Evolutionary conservation across 2,888 invertebrate genomes (phyloP), one percentile per base, ranked within the genome.

Genomic region (Drosophila paracracens): DNA sequence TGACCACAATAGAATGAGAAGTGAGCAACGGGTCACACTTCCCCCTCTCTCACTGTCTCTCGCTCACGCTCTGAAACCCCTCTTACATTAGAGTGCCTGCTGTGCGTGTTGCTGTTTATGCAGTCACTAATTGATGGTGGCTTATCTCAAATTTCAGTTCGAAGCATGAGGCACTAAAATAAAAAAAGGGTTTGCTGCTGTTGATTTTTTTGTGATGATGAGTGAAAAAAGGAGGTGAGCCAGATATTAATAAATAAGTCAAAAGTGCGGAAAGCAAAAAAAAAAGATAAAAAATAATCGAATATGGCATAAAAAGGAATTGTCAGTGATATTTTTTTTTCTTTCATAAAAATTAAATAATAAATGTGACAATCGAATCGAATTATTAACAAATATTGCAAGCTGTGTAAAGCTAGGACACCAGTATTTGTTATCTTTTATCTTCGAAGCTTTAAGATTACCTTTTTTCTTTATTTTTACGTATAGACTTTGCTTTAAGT

Each of bases 121-220:
- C 67, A 74, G 81, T 60, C 74, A 75, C 91, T 87, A 87, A 89
- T 87, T 91, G 91, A 82, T 88, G 72, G 71, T 66, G 78, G 80
- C 86, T 84, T 88, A 87, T 87, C 91, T 89, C 74, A 46, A 73
- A 82, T 84, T 84, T 91, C 75, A 89, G 77, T 89, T 83, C 75
- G 71, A 54, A 71, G 79, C 80, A 77, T 75, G 71, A 71, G 74
- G 57, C 70, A 73, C 65, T 31, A 62, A 68, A 70, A 46, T 25
- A 66, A 69, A 48, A 63, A 60, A 38, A 33, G 38, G 38, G 62
- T 43, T 68, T 54, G 25, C 16, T 25, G 38, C 35, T 56, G 50
- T 53, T 38, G 27, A 48, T 33, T 54, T 63, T 52, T 16, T 27
- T 51, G 4, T 40, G 43, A 38, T 40, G 43, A 11, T 46, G 56